Evolutionary conservation across 2,888 invertebrate genomes (phyloP).

Genomic region (Leptinotarsa peninsularis): DNA sequence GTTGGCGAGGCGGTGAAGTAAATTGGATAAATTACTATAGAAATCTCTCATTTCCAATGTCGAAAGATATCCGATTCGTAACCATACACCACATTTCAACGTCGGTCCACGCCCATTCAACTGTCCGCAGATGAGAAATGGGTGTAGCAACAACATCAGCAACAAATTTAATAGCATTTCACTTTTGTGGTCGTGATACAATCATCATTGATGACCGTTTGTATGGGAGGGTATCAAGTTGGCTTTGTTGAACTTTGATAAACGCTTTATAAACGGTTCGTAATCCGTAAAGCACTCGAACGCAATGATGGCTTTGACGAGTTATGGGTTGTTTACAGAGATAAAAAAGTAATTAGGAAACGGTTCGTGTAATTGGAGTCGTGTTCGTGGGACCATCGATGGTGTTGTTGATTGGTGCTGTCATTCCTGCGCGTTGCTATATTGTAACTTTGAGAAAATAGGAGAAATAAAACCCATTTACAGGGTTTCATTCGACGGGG

Average conservation of each 20-base stretch:
- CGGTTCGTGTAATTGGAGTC: background rate
- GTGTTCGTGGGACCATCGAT: background rate
- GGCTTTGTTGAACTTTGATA: conserved; percentile 29
- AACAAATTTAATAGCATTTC: conserved; percentile 27
- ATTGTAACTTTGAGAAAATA: too few relatives aligned
- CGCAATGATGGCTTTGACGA: conserved; percentile 5
- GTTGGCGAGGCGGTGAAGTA: too few relatives aligned
- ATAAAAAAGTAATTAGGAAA: conserved; percentile 13
- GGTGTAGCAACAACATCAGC: conserved; percentile 24
- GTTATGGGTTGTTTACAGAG: background rate
- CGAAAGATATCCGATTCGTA: background rate
- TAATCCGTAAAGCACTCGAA: conserved; percentile 20
- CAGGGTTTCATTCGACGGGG: too few relatives aligned
- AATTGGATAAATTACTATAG: too few relatives aligned
- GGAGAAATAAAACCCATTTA: too few relatives aligned
- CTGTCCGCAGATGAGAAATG: conserved; percentile 24
- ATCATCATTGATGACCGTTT: conserved; percentile 23
- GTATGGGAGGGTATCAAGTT: conserved; percentile 18
- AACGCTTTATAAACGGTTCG: conserved; percentile 25
- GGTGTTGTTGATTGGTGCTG: background rate
- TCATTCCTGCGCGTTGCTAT: background rate
- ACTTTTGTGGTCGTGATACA: conserved; percentile 30
- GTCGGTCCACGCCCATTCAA: conserved; percentile 18
- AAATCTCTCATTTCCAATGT: background rate
- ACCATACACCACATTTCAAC: conserved; percentile 20